Evolutionary conservation across 2,888 invertebrate species (phyloP).

Genomic region (Ecdyonurus torrentis): DNA sequence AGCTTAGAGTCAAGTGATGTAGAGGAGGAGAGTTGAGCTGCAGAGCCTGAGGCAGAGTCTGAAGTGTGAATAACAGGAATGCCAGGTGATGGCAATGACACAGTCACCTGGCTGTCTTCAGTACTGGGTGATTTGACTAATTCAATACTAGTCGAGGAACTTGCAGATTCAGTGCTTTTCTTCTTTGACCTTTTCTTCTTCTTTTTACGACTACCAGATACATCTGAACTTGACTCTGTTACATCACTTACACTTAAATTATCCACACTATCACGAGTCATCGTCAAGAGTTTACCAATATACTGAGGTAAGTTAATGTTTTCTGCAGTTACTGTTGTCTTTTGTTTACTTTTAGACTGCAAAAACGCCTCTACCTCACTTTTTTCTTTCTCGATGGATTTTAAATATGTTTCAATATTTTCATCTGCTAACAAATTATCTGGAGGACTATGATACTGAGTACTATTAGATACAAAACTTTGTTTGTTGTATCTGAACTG

Average conservation of each 20-base stretch:
- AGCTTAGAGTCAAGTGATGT: not conserved
- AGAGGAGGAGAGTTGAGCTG: not conserved
- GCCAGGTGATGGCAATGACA: not conserved
- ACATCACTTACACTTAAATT: constrained; percentile 7
- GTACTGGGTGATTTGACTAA: not conserved
- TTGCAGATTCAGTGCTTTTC: too few species aligned
- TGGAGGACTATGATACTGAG: not conserved
- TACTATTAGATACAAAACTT: not conserved
- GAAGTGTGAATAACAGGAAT: not conserved
- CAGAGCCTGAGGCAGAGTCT: not conserved
- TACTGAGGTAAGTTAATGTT: not conserved
- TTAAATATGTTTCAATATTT: not conserved
- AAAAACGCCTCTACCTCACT: not conserved
- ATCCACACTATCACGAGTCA: constrained; percentile 7
- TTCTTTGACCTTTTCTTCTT: not conserved
- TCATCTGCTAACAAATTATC: not conserved
- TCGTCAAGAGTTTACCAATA: constrained; percentile 5
- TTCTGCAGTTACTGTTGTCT: too few species aligned
- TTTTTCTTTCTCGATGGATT: not conserved
- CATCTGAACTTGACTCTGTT: not conserved
- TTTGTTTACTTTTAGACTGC: not conserved
- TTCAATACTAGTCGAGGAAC: not conserved
- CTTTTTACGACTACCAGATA: not conserved
- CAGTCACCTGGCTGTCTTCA: not conserved
- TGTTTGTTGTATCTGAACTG: not conserved